Conservation (phyloP, 1,140 invertebrate genomes). For the Aricia agestis region DNA sequence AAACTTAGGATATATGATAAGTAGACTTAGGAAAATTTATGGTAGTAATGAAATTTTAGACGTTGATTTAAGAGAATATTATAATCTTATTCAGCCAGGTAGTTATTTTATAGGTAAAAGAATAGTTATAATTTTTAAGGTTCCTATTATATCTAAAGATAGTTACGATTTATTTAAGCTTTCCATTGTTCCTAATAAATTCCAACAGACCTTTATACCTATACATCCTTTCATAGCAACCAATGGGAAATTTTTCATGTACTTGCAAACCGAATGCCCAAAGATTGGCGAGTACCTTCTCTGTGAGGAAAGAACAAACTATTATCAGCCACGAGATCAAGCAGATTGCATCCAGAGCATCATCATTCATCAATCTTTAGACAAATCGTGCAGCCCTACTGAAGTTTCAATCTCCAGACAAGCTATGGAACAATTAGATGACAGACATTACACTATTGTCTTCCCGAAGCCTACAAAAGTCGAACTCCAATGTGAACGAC, state of each 20-base stretch:
- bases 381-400: constrained; percentile 23
- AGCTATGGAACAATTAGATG: constrained; percentile 29
- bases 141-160: constrained; percentile 24
- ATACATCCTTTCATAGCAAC: constrained; percentile 36
- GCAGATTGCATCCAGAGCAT: constrained; percentile 26
- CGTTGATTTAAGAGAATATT: constrained; percentile 29
- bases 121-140: constrained; percentile 24
- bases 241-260: constrained; percentile 31
- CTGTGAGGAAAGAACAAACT: constrained; percentile 23
- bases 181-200: constrained; percentile 29
- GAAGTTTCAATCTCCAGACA: constrained; percentile 20
- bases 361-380: constrained; percentile 20
- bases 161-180: constrained; percentile 23
- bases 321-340: constrained; percentile 19
- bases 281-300: constrained; percentile 28
- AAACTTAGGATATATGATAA: constrained; percentile 18
- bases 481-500: constrained; percentile 18
- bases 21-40: constrained; percentile 15
- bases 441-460: constrained; percentile 24
- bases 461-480: constrained; percentile 29
- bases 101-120: constrained; percentile 16
- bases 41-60: constrained; percentile 20
- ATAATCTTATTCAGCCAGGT: constrained; percentile 29
- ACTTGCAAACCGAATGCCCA: constrained; percentile 40
- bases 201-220: constrained; percentile 30